Base-by-base conservation (phyloP, 1,140 invertebrate species). In the Orius insidiosus region DNA sequence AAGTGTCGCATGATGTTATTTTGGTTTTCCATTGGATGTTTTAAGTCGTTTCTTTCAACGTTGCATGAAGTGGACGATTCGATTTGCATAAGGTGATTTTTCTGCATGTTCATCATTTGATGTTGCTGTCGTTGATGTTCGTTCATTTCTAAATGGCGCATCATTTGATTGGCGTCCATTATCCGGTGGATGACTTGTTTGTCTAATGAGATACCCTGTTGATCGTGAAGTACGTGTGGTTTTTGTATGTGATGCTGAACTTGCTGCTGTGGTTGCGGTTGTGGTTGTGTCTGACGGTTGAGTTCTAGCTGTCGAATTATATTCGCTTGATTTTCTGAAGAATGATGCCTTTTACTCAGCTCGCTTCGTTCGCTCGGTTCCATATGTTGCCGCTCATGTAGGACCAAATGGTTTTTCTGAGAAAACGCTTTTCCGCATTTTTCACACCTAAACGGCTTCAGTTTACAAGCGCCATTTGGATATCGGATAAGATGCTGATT, bases 371-470 rank as follows among this genome's bases (percentile, higher is more conserved):
- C 36, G 5, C 32, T 42, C 18, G 51, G 44, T 35, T 85, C 80
- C 72, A 84, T 79, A 59, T 86, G 83, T 53, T 83, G 80, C 11
- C 80, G 65, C 57, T 81, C 78, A 61, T 88, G 84, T 18, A 84
- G 61, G 58, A 81, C 69, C 45, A 85, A 60, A 56, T 84, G 80
- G 62, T 83, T 83, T 62, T 84, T 84, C 59, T 85, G 81, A 66
- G 82, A 83, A 70, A 88, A 88, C 11, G 80, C 80, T 60, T 86
- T 87, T 36, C 80, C 81, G 58, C 85, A 88, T 53, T 82, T 79
- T 49, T 76, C 72, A 56, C 84, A 86, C 7, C 80, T 76, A 58
- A 78, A 86, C 49, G 78, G 85, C 60, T 80, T 71, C 49, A 82
- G 66, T 36, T 81, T 80, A 57, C 81, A 84, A 46, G 76, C 77